phyloP scores from a whole-genome alignment of 1,140 invertebrate genomes.

The Pseudomyrmex flavicornis region DNA sequence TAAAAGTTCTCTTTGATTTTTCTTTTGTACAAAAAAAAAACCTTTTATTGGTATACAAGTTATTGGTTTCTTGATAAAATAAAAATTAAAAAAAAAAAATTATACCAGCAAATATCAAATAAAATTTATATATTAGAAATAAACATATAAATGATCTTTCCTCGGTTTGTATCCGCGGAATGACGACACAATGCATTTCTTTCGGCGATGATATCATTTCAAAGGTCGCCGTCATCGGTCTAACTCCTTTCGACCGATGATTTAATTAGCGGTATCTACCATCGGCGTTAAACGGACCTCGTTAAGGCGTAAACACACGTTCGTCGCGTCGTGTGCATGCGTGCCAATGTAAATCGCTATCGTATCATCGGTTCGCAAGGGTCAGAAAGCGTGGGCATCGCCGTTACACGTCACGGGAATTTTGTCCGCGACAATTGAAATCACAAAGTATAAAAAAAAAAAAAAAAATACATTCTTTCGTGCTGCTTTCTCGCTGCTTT shows the following conservation, averaged over 20 bases:
- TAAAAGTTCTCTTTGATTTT: not conserved
- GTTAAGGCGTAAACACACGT: conserved; percentile 11
- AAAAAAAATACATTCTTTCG: not conserved
- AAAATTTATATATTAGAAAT: not conserved
- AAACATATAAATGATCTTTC: not conserved
- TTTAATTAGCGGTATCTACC: conserved; percentile 53
- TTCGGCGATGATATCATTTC: conserved; percentile 45
- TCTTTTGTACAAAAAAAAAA: not conserved
- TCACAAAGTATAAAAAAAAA: not conserved
- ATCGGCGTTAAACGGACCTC: conserved; percentile 34
- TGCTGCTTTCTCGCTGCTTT: too few species aligned
- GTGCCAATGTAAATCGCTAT: conserved; percentile 16
- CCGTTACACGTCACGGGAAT: not conserved
- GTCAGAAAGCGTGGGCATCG: not conserved
- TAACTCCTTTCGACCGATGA: conserved; percentile 20
- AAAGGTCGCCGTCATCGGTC: conserved; percentile 4
- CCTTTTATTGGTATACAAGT: not conserved
- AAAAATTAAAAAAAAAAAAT: too few species aligned
- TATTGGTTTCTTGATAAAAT: too few species aligned
- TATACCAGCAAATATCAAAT: too few species aligned
- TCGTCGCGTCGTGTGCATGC: conserved; percentile 9
- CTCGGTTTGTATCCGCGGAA: not conserved
- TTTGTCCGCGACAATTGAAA: not conserved
- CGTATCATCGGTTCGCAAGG: conserved; percentile 7
- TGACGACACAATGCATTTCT: conserved; percentile 18